phyloP scores from a whole-genome alignment of 2,797 vertebrate genomes.

The Parauchenoglanis ngamensis region DNA sequence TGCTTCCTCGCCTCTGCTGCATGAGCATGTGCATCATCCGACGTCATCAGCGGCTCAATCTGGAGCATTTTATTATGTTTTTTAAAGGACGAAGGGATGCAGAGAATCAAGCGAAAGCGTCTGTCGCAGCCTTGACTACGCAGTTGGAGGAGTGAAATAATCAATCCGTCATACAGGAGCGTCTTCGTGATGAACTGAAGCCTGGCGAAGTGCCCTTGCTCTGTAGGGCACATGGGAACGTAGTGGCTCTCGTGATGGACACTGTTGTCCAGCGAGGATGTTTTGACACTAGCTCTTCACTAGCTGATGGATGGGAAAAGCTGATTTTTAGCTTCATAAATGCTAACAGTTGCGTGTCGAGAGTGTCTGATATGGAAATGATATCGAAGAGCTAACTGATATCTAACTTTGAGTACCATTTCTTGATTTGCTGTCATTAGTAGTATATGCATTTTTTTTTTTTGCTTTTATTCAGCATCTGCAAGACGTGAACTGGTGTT shows the following conservation, averaged over 20 bases:
- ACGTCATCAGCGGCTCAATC: background rate
- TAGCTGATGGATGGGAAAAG: conserved; percentile 27
- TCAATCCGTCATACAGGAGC: background rate
- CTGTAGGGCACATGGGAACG: conserved; percentile 12
- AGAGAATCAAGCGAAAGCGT: conserved; percentile 51
- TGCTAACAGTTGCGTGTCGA: background rate
- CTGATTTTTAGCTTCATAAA: conserved; percentile 1
- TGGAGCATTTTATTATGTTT: conserved; percentile 37
- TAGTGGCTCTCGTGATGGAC: conserved; percentile 28
- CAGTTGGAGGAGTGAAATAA: conserved; percentile 5
- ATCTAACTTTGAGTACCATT: conserved; percentile 4
- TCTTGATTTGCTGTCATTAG: conserved; percentile 36
- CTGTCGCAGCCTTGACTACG: conserved; percentile 52
- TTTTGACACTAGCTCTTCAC: conserved; percentile 23
- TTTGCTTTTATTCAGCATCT: background rate
- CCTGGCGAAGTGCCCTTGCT: conserved; percentile 31
- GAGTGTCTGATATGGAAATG: conserved; percentile 27
- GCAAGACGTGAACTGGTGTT: background rate
- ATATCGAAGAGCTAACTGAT: conserved; percentile 24
- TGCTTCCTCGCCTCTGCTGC: background rate
- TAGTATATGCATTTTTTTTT: background rate
- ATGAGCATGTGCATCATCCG: conserved; percentile 27
- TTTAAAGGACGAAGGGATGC: conserved; percentile 50
- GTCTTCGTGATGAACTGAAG: conserved; percentile 32
- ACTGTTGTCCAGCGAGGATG: conserved; percentile 35